Conservation (phyloP, 2,113 vertebrate genomes). For the Myiagra hebetior region DNA sequence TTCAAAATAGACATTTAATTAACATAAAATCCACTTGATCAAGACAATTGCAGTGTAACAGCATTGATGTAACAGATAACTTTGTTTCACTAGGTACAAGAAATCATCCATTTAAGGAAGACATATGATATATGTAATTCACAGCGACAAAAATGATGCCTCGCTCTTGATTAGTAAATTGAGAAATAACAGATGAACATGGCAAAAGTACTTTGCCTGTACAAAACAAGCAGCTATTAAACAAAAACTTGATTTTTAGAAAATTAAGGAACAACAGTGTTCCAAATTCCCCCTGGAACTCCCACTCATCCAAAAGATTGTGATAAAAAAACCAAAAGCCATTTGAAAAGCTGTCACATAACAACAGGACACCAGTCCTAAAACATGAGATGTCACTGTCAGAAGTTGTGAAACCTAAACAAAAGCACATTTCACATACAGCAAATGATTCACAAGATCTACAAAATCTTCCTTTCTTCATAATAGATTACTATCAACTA, state of each 20-base stretch:
- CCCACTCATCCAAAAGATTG: neutral
- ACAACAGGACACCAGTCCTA: neutral
- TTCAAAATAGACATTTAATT: neutral
- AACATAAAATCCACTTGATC: neutral
- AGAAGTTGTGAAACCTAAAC: neutral
- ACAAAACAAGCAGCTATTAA: neutral
- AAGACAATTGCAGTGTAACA: neutral
- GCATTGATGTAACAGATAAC: neutral
- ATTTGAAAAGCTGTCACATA: neutral
- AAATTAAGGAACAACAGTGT: neutral
- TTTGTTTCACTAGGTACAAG: neutral
- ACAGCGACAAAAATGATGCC: neutral
- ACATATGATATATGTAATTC: neutral
- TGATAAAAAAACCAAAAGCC: neutral
- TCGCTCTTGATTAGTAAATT: conserved; percentile 4
- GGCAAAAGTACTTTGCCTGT: neutral
- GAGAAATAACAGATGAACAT: neutral
- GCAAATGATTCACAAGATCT: neutral
- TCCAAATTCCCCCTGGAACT: neutral
- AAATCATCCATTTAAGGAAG: neutral
- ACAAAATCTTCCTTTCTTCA: neutral
- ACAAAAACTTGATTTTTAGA: neutral
- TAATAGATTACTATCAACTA: neutral
- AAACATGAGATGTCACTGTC: neutral
- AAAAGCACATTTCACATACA: neutral